Percentiles rank a stretch among this genome's conserved stretches.
These are phyloP conservation scores for Sinocyclocheilus maitianheensis DNA, from an alignment of 2,113 vertebrate species.

Conservation along the genomic window DNA sequence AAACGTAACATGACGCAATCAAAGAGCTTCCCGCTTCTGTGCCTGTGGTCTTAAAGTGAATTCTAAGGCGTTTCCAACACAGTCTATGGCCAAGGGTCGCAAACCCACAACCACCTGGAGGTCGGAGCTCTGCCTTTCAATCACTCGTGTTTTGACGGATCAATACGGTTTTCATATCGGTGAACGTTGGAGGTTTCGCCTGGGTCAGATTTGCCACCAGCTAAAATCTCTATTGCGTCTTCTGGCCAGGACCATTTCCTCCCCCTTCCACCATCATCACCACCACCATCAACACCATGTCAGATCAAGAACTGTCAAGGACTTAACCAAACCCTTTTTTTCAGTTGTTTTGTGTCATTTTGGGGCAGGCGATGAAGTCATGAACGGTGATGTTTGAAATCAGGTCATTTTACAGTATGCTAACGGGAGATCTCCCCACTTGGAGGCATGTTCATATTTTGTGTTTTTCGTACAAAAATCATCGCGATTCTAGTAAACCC, in stretches of 20 bases:
- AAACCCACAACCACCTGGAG: slow-evolving; percentile 48
- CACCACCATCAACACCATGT: slow-evolving; percentile 48
- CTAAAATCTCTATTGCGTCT: slow-evolving; percentile 45
- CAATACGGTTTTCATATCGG: background rate
- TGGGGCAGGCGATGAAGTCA: slow-evolving; percentile 41
- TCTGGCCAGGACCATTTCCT: slow-evolving; percentile 48
- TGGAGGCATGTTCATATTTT: slow-evolving; percentile 79
- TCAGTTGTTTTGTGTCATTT: slow-evolving; percentile 35
- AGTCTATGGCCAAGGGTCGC: slow-evolving; percentile 41
- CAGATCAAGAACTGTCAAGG: slow-evolving; percentile 54
- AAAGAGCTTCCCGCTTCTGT: slow-evolving; percentile 59
- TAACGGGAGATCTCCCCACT: slow-evolving; percentile 58
- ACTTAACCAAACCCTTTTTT: slow-evolving; percentile 56
- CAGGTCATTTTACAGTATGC: slow-evolving; percentile 59
- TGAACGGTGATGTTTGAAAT: slow-evolving; percentile 52
- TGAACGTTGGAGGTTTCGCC: slow-evolving; percentile 50
- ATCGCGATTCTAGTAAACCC: slow-evolving; percentile 85
- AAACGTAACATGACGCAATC: slow-evolving; percentile 56
- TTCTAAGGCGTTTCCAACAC: slow-evolving; percentile 23
- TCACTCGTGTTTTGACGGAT: slow-evolving; percentile 27
- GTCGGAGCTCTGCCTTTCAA: slow-evolving; percentile 42
- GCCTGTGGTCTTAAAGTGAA: slow-evolving; percentile 15
- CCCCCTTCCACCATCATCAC: slow-evolving; percentile 49
- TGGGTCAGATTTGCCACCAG: slow-evolving; percentile 56
- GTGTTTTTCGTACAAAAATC: slow-evolving; percentile 76